Base-by-base conservation (phyloP, 1,140 invertebrate species). In the Leptinotarsa lineolata region DNA sequence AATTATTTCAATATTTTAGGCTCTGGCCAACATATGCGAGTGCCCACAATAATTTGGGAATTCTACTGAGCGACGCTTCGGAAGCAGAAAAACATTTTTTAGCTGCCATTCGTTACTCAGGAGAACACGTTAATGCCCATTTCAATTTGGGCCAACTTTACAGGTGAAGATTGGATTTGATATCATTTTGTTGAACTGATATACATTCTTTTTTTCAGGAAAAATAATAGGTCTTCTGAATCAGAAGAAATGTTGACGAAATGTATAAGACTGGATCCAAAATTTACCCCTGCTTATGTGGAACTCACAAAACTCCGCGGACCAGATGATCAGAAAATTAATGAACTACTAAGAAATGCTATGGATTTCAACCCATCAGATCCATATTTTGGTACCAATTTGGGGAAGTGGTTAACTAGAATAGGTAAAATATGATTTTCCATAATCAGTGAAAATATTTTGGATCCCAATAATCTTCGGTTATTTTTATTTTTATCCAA, bases 1-100 rank as follows among this genome's bases (percentile, higher is more conserved):
- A 39, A 39, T 0, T 11, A 11, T 39, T 39, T 39, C 30, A 39
- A 39, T 39, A 71, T 74, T 87, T 60, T 83, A 96, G 94, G 81
- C 83, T 96, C 68, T 95, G 94, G 92, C 93, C 94, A 22, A 89
- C 89, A 20, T 94, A 96, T 83, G 92, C 94, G 0, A 95, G 94
- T 82, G 94, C 94, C 0, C 92, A 95, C 83, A 96, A 96, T 83
- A 97, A 97, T 85, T 88, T 96, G 39, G 95, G 94, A 15, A 95
- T 94, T 0, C 82, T 95, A 71, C 88, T 95, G 64, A 85, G 86
- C 15, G 89, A 91, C 54, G 83, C 85, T 5, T 86, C 87, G 8
- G 88, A 91, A 79, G 93, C 94, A 4, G 93, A 95, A 81, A 82
- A 87, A 64, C 93, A 94, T 81, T 96, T 94, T 85, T 84, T 92